These are phyloP conservation scores for Yponomeuta sedellus DNA, from an alignment of 2,888 invertebrate species.

Conservation along the genomic window DNA sequence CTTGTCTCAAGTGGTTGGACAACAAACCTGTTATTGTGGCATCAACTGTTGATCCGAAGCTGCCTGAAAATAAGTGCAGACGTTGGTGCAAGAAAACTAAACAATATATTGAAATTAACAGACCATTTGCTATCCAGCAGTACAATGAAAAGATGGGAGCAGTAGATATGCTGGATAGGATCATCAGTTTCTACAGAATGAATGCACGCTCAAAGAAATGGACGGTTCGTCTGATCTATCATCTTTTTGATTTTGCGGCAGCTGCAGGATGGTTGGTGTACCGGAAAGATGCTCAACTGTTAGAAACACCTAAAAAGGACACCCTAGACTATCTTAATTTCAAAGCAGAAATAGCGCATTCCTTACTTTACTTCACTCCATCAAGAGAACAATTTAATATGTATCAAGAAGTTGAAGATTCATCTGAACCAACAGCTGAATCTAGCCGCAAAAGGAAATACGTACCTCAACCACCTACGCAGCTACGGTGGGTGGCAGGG, in stretches of 20 bases:
- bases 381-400: slow-evolving; percentile 18
- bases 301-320: slow-evolving; percentile 18
- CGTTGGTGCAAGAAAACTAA: slow-evolving; percentile 19
- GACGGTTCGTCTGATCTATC: neutral
- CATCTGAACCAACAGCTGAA: neutral
- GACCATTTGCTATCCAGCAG: slow-evolving; percentile 17
- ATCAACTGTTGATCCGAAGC: slow-evolving; percentile 16
- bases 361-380: slow-evolving; percentile 20
- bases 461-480: slow-evolving; percentile 2
- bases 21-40: slow-evolving; percentile 20
- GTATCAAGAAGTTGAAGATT: slow-evolving; percentile 7
- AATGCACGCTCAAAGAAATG: neutral
- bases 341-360: slow-evolving; percentile 21
- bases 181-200: neutral
- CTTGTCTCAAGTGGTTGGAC: slow-evolving; percentile 19
- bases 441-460: slow-evolving; percentile 5
- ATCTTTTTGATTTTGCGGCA: slow-evolving; percentile 3
- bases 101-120: slow-evolving; percentile 16
- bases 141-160: slow-evolving; percentile 21
- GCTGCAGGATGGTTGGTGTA: slow-evolving; percentile 12
- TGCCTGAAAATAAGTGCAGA: slow-evolving; percentile 16
- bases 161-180: slow-evolving; percentile 18
- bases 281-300: slow-evolving; percentile 13
- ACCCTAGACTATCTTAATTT: slow-evolving; percentile 20
- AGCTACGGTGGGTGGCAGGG: slow-evolving; percentile 4